Base-by-base conservation (phyloP, 2,797 vertebrate species). In the Xenopus petersii region DNA sequence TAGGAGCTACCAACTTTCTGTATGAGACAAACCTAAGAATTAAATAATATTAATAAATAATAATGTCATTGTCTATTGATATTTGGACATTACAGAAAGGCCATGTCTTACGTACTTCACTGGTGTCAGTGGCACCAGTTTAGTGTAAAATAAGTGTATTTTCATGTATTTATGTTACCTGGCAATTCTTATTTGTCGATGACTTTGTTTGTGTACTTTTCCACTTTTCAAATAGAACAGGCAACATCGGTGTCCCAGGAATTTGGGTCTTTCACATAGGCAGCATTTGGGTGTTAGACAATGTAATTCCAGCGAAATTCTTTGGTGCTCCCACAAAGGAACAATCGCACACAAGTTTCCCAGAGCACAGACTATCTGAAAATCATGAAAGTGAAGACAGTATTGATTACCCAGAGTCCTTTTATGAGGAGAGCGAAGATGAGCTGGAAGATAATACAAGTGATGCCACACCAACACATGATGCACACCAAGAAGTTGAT, bases 211-310 rank as follows among this genome's bases (percentile, higher is more conserved):
- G 4, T 42, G 36, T 54, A 4, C 1, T 4, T 21, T 60, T 13
- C 16, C 66, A 75, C 76, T 55, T 75, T 80, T 71, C 81, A 54
- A 47, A 74, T 82, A 99, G 97, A 88, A 86, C 87, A 56, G 94
- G 97, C 48, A 99, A 99, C 75, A 82, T 87, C 0, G 94, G 94
- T 0, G 80, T 92, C 17, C 93, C 94, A 0, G 97, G 97, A 0
- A 85, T 97, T 64, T 99, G 97, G 97, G 92, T 94, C 65, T 99
- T 98, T 88, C 96, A 91, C 36, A 92, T 96, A 4, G 94, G 96
- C 71, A 94, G 91, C 69, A 12, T 71, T 0, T 83, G 88, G 48
- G 85, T 83, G 0, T 84, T 98, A 36, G 84, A 91, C 63, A 94
- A 93, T 0, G 87, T 97, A 42, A 85, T 92, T 68, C 93, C 95